Base-by-base conservation (phyloP, 2,797 vertebrate species). In the Urophycis tenuis region DNA sequence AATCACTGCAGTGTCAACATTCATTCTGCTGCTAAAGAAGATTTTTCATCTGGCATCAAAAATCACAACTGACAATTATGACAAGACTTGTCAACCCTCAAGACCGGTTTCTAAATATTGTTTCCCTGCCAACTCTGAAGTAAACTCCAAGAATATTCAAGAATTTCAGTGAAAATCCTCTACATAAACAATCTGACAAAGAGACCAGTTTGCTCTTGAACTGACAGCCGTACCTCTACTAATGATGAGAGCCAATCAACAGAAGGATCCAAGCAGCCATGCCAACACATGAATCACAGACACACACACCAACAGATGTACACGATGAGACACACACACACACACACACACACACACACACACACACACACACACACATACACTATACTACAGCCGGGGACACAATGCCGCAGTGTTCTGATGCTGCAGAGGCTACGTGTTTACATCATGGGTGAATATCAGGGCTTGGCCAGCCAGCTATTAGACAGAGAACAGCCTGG, bases 381-480 rank as follows among this genome's bases (percentile, higher is more conserved):
- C 49, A 60, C 49, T 8, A 22, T 9, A 85, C 87, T 84, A 81
- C 84, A 85, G 84, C 81, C 75, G 81, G 83, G 76, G 86, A 89
- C 87, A 91, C 90, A 91, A 92, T 90, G 86, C 85, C 78, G 84
- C 85, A 89, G 88, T 91, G 90, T 92, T 90, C 85, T 87, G 73
- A 82, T 83, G 87, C 85, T 85, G 77, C 77, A 78, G 82, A 87
- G 83, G 77, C 87, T 88, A 83, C 88, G 89, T 86, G 90, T 90
- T 91, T 92, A 90, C 87, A 90, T 91, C 90, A 91, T 90, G 87
- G 91, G 89, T 89, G 85, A 92, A 91, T 88, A 92, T 90, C 79
- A 82, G 80, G 87, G 81, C 87, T 91, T 90, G 90, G 85, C 87
- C 87, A 89, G 85, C 82, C 82, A 85, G 82, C 76, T 75, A 71